Percentiles rank a stretch among this genome's conserved stretches.
Evolutionary conservation across 2,113 vertebrate genomes (phyloP).

Genomic region (Petaurus breviceps): DNA sequence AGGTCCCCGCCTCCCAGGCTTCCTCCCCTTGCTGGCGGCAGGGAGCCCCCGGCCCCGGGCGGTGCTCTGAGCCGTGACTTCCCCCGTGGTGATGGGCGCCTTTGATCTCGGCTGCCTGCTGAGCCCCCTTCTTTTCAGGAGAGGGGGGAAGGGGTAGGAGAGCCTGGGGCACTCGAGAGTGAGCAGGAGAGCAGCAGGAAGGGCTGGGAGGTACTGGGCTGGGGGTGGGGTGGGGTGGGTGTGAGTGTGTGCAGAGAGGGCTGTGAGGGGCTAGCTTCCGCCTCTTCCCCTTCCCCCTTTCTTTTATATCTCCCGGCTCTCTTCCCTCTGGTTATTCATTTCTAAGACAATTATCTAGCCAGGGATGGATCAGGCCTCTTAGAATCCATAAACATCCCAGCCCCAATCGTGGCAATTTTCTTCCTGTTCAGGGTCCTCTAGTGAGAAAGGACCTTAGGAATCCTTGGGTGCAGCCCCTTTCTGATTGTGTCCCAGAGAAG

Average conservation of each 20-base stretch:
- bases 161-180: not conserved
- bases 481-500: not conserved
- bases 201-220: not conserved
- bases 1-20: not conserved
- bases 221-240: too few relatives aligned
- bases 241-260: not conserved
- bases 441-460: not conserved
- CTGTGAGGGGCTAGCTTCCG: not conserved
- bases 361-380: not conserved
- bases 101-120: not conserved
- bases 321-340: not conserved
- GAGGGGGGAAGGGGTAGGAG: not conserved
- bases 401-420: not conserved
- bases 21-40: not conserved
- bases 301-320: not conserved
- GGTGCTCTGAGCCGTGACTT: not conserved
- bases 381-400: not conserved
- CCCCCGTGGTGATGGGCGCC: not conserved
- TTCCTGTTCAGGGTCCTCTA: rapidly evolving
- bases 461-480: not conserved
- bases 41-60: not conserved
- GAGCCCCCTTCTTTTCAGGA: not conserved
- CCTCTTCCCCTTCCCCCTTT: not conserved
- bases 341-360: not conserved
- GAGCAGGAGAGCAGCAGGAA: not conserved